phyloP scores from a whole-genome alignment of 2,888 invertebrate species.

The Eristalis tenax region DNA sequence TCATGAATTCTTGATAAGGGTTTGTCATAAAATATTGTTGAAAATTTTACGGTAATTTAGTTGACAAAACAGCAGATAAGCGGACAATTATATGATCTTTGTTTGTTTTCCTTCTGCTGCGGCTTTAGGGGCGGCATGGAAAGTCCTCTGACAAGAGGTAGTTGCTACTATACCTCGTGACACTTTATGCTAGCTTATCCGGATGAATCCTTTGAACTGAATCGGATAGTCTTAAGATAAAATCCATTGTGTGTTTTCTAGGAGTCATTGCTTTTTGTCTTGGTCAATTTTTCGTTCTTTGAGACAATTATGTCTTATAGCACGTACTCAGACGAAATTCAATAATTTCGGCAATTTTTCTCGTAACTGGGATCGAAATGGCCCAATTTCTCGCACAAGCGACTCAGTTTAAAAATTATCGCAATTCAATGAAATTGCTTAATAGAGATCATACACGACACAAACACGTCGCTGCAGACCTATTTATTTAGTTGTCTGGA shows the following conservation, averaged over 20 bases:
- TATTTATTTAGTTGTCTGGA: too few species aligned
- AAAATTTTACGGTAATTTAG: conserved; percentile 62
- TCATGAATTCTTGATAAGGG: conserved; percentile 48
- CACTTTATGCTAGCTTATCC: background rate
- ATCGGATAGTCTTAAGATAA: background rate
- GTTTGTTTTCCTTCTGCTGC: conserved; percentile 25
- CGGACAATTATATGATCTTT: conserved; percentile 44
- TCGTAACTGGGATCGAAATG: too few species aligned
- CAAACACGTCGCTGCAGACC: too few species aligned
- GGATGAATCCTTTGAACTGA: background rate
- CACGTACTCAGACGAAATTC: too few species aligned
- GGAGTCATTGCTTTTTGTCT: too few species aligned
- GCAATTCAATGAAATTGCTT: too few species aligned
- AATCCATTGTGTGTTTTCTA: background rate
- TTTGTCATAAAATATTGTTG: conserved; percentile 48
- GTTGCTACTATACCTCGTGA: background rate
- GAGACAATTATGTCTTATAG: too few species aligned
- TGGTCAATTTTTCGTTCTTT: too few species aligned
- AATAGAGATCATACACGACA: too few species aligned
- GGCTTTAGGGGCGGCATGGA: background rate
- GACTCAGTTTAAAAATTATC: too few species aligned
- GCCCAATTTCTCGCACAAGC: too few species aligned
- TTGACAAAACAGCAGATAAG: conserved; percentile 62
- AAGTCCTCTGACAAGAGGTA: background rate
- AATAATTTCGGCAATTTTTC: too few species aligned